These are phyloP conservation scores for Planococcus citri DNA, from an alignment of 1,140 invertebrate genomes.

Conservation along the genomic window DNA sequence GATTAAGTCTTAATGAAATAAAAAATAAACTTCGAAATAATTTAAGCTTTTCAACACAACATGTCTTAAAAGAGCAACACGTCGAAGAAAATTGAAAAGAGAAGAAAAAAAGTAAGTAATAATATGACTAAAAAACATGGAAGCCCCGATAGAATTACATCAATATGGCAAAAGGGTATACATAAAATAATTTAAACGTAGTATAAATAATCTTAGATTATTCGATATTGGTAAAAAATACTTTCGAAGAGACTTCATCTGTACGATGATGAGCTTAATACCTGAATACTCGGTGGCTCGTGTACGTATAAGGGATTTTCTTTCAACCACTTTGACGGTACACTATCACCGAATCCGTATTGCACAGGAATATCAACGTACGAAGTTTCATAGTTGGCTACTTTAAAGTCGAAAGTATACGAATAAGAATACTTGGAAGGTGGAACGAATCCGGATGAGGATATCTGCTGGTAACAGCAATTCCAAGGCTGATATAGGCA, in stretches of 20 bases:
- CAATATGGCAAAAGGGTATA: not conserved
- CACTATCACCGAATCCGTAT: conserved; percentile 9
- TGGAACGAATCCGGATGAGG: not conserved
- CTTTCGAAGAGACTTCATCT: not conserved
- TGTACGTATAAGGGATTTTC: conserved; percentile 4
- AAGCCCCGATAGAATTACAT: not conserved
- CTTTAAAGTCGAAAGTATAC: not conserved
- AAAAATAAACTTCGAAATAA: too few species aligned
- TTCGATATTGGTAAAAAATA: conserved; percentile 11
- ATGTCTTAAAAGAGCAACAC: too few species aligned
- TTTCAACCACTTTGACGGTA: conserved; percentile 7
- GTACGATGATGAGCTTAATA: conserved; percentile 10
- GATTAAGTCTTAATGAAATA: not conserved
- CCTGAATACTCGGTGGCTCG: not conserved
- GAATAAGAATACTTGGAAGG: conserved; percentile 1
- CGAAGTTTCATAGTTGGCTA: not conserved
- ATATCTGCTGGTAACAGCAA: conserved; percentile 11
- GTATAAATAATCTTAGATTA: not conserved
- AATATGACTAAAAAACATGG: not conserved
- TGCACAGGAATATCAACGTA: conserved; percentile 11
- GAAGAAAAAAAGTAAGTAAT: not conserved
- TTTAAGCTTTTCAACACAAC: too few species aligned
- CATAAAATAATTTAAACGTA: not conserved
- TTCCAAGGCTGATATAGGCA: conserved; percentile 1
- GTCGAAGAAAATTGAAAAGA: not conserved